These are phyloP conservation scores for Tolypeutes matacus DNA, from an alignment of 2,797 vertebrate genomes.

Conservation along the genomic window DNA sequence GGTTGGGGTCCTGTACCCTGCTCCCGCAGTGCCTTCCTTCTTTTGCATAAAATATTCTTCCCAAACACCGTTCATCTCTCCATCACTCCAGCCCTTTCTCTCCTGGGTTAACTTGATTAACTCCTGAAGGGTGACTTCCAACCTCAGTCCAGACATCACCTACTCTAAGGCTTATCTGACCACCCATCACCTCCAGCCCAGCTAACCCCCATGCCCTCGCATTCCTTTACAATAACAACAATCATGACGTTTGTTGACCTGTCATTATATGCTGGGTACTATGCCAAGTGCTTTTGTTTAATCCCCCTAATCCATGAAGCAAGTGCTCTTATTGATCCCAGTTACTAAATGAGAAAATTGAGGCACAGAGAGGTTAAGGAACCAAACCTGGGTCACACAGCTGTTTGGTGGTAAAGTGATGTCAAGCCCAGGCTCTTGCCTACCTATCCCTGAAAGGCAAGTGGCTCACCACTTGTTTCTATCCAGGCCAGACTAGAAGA, in stretches of 20 bases:
- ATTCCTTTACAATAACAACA: not conserved
- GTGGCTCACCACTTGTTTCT: not conserved
- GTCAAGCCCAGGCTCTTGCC: not conserved
- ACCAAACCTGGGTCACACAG: not conserved
- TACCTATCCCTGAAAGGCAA: not conserved
- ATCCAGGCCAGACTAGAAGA: not conserved
- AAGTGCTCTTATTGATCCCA: not conserved
- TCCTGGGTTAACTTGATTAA: not conserved
- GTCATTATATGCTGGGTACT: not conserved
- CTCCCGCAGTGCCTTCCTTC: too few species aligned
- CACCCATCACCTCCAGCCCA: not conserved
- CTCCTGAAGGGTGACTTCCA: not conserved
- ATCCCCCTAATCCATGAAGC: not conserved
- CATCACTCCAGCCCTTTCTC: not conserved
- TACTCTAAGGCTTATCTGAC: not conserved
- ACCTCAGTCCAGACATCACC: not conserved
- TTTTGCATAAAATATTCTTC: not conserved
- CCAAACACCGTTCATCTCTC: not conserved
- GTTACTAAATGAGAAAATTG: not conserved
- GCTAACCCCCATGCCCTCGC: too few species aligned
- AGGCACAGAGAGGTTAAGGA: not conserved
- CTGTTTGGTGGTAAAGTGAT: not conserved
- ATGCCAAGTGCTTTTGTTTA: not conserved
- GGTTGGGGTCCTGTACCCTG: not conserved
- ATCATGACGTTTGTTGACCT: not conserved